These are phyloP conservation scores for Drosophila kanekoi DNA, from an alignment of 2,888 invertebrate species.

Conservation along the genomic window DNA sequence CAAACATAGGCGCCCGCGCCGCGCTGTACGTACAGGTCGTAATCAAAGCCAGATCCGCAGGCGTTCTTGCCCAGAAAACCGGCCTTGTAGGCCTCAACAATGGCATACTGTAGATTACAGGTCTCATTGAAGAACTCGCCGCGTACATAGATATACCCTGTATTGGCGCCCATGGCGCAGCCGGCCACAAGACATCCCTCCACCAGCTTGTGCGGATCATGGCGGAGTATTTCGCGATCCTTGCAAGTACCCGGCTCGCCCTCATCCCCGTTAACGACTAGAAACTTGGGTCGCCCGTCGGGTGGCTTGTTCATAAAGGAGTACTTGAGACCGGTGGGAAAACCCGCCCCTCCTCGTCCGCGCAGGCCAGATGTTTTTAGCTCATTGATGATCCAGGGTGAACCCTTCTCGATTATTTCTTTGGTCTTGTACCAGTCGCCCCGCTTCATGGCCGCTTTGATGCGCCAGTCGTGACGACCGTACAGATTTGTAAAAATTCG, in stretches of 20 bases:
- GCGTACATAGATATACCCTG: conserved; percentile 98
- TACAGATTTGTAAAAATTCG: conserved; percentile 98
- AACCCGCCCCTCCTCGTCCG: conserved; percentile 98
- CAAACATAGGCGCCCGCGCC: conserved; percentile 88
- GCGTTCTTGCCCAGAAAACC: conserved; percentile 91
- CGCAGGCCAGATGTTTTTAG: conserved; percentile 96
- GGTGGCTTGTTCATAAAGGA: conserved; percentile 99
- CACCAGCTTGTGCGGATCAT: conserved; percentile 97
- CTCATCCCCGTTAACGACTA: conserved; percentile 99
- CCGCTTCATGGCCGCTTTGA: conserved; percentile 94
- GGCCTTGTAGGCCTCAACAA: conserved; percentile 92
- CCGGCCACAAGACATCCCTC: conserved; percentile 98
- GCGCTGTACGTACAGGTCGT: conserved; percentile 97
- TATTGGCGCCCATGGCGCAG: conserved; percentile 96
- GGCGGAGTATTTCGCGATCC: conserved; percentile 98
- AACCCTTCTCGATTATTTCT: conserved; percentile 96
- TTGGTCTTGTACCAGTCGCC: conserved; percentile 99
- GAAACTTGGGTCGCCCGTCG: conserved; percentile 97
- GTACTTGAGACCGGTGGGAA: conserved; percentile 99
- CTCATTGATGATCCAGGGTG: conserved; percentile 98
- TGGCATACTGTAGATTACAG: conserved; percentile 97
- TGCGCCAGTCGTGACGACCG: conserved; percentile 97
- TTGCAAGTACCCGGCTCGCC: conserved; percentile 99
- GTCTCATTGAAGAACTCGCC: conserved; percentile 99
- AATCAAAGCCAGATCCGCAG: conserved; percentile 92